Conservation (phyloP, 2,797 vertebrate species). For the Lutra lutra region DNA sequence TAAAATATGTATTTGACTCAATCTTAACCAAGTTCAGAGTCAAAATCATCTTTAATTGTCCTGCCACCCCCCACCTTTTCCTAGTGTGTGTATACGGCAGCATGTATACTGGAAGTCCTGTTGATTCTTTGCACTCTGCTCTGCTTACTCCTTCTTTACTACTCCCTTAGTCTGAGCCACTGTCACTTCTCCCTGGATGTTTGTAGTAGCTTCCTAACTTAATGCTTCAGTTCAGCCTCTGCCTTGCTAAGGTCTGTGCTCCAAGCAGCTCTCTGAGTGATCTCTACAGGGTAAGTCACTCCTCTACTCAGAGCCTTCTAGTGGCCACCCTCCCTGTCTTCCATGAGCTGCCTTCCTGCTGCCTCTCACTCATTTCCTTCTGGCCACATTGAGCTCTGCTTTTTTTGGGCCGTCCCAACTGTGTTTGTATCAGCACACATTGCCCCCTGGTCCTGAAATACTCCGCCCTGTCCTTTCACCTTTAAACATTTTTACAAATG, state of each 20-base stretch:
- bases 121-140: neutral
- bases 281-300: neutral
- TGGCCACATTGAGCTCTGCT: neutral
- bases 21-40: constrained; percentile 47
- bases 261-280: neutral
- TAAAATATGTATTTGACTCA: constrained; percentile 41
- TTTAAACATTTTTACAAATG: neutral
- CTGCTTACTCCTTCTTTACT: neutral
- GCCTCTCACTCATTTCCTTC: neutral
- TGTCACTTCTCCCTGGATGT: neutral
- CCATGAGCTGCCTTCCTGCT: neutral
- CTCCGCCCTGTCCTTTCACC: neutral
- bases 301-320: neutral
- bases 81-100: neutral
- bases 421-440: neutral
- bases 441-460: neutral
- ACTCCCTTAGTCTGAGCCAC: neutral
- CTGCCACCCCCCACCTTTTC: neutral
- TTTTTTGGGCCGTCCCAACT: neutral
- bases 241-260: rapidly evolving
- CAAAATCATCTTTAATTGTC: neutral
- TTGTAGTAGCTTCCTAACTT: neutral
- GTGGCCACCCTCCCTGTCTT: rapidly evolving
- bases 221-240: neutral
- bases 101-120: neutral